Conservation (phyloP, 2,888 invertebrate genomes). For the Magallana nippona region DNA sequence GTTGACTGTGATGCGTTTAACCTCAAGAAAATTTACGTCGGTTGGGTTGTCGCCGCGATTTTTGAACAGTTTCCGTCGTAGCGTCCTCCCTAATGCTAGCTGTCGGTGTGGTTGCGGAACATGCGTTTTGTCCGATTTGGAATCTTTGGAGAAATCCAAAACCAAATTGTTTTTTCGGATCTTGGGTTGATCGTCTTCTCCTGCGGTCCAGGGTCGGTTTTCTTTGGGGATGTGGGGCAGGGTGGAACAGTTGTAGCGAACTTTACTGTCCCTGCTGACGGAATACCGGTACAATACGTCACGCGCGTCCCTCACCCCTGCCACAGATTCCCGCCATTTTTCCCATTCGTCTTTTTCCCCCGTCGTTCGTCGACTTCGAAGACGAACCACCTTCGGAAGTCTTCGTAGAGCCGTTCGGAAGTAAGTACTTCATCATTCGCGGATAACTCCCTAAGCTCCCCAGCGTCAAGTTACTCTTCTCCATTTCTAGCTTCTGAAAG, state of each 20-base stretch:
- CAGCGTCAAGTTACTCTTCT: constrained; percentile 1
- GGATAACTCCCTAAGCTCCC: constrained; percentile 15
- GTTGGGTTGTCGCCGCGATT: background rate
- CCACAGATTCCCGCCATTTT: constrained; percentile 51
- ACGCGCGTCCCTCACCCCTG: constrained; percentile 55
- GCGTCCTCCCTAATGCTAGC: constrained; percentile 44
- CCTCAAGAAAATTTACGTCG: constrained; percentile 43
- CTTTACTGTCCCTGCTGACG: constrained; percentile 52
- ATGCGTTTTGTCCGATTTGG: constrained; percentile 45
- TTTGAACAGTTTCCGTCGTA: background rate
- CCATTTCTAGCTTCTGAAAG: constrained; percentile 39
- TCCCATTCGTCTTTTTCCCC: constrained; percentile 51
- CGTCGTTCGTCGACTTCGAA: background rate
- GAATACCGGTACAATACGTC: constrained; percentile 63
- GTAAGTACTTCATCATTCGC: constrained; percentile 40
- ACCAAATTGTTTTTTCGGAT: constrained; percentile 29
- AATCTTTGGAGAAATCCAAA: constrained; percentile 15
- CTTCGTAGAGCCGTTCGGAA: constrained; percentile 47
- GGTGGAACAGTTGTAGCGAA: constrained; percentile 57
- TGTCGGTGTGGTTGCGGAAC: constrained; percentile 49
- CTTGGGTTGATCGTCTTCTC: constrained; percentile 13
- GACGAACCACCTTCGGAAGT: constrained; percentile 31
- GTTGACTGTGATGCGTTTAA: constrained; percentile 44
- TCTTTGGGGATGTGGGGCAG: constrained; percentile 55
- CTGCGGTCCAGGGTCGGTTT: constrained; percentile 52